Base-by-base conservation (phyloP, 2,888 invertebrate genomes). In the Harpalus rubripes region DNA sequence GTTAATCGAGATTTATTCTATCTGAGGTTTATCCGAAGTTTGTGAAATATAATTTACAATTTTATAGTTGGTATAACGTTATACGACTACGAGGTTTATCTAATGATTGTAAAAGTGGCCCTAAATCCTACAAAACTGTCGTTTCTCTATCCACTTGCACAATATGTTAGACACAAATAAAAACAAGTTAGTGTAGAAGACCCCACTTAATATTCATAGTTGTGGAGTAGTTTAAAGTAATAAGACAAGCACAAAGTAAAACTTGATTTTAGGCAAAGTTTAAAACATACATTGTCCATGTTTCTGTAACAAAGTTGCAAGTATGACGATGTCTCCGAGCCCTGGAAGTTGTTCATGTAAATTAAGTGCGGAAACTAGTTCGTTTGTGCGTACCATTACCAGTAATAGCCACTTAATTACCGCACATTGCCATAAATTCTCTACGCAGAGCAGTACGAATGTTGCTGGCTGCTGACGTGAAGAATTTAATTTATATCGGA, bases 401-500 rank as follows among this genome's bases (percentile, higher is more conserved):
- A 56, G 78, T 78, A 78, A 78, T 56, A 78, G 58, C 56, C 78
- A 78, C 78, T 78, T 78, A 58, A 78, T 78, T 78, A 78, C 18
- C 59, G 7, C 63, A 12, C 63, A 63, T 10, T 12, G 26, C 22
- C 8, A 63, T 26, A 63, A 22, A 22, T 61, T 26, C 63, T 3
- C 63, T 59, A 59, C 18, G 59, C 59, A 59, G 16, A 59, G 6
- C 59, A n/a, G 8, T 18, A 16, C 18, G 59, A n/a, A 5, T 16
- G 18, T 18, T 22, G 22, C 12, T 26, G 68, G 39, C n/a, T 68
- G 68, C 68, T 39, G 39, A 68, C 68, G 39, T 12, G 26, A 68
- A 39, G 68, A 39, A 68, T 68, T 68, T 68, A 68, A 68, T 68
- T 68, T 68, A 68, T 68, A 32, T 39, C 10, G 6, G 68, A 68